Evolutionary conservation across 2,113 vertebrate genomes (phyloP), one percentile per base, ranked within the genome.

Genomic region (Hyperoodon ampullatus): DNA sequence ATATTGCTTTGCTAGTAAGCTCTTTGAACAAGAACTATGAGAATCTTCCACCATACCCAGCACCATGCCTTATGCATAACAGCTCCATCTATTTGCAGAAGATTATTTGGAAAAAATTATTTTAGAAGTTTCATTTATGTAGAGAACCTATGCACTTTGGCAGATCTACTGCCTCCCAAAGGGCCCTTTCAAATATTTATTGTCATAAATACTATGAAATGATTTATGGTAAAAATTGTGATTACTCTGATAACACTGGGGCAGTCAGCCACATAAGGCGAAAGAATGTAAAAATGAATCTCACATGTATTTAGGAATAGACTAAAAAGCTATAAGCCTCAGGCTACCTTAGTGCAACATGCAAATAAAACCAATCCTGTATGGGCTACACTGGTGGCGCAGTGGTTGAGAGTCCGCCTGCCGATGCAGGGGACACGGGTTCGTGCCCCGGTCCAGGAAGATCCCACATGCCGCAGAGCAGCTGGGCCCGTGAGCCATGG

Each of bases 41-140:
- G 47, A 95, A 66, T 77, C 10, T 94, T 85, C 78, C 28, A 93
- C 21, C 81, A 92, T 18, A 83, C 11, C 61, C 26, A 77, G 44
- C 12, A 95, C 33, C 10, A 85, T 47, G 35, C 28, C 39, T 83
- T 86, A 35, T 3, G 65, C 10, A 71, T n/a, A 91, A 85, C 15
- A 94, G 42, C 15, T 90, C 33, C 61, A 66, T 24, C 63, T 68
- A 83, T 68, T 35, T 92, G 84, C 72, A 83, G 61, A 58, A 88
- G 95, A 93, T 71, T 63, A 88, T 71, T 68, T 95, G 10, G 26
- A 88, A 96, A 96, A 94, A 94, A 78, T 39, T n/a, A 81, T 81
- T 78, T 90, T 66, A 68, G 35, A 77, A 75, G 42, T 9, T 71
- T 92, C 39, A 94, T 77, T 94, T 95, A 93, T 47, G 39, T 78